Conservation (phyloP, 2,113 vertebrate genomes). For the Antechinus stuartii region DNA sequence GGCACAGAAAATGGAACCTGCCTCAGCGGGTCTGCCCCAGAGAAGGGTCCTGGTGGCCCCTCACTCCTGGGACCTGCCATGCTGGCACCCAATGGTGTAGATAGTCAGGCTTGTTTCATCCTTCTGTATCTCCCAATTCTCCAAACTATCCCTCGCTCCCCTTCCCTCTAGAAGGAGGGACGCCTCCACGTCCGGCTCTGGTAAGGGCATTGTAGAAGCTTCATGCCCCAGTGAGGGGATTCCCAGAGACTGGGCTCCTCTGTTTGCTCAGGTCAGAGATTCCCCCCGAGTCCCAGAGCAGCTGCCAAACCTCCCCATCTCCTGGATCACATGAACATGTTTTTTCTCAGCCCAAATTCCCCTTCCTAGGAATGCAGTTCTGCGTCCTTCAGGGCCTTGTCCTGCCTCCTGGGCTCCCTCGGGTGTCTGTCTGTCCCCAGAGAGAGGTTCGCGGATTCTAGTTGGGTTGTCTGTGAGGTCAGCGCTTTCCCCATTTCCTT, state of each 20-base stretch:
- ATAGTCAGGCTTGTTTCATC: not conserved
- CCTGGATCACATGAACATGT: not conserved
- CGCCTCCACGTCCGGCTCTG: not conserved
- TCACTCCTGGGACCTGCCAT: not conserved
- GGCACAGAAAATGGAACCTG: not conserved
- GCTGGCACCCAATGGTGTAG: no score
- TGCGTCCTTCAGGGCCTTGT: not conserved
- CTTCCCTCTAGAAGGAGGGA: not conserved
- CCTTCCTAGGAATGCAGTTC: not conserved
- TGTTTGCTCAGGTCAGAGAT: not conserved
- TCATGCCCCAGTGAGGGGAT: not conserved
- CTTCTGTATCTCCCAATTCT: not conserved
- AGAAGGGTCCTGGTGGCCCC: not conserved
- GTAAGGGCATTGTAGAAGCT: not conserved
- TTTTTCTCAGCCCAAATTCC: not conserved
- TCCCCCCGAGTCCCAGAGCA: not conserved
- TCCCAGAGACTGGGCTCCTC: not conserved
- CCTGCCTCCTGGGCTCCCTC: no score
- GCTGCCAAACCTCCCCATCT: not conserved
- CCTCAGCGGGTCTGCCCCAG: no score
- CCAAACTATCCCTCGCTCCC: not conserved
- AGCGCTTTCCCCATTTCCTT: no score
- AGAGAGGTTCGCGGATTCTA: no score
- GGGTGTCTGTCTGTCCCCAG: no score
- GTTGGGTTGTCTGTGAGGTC: no score